Evolutionary conservation across 2,888 invertebrate genomes (phyloP).

Genomic region (Andricus quercusramuli): DNA sequence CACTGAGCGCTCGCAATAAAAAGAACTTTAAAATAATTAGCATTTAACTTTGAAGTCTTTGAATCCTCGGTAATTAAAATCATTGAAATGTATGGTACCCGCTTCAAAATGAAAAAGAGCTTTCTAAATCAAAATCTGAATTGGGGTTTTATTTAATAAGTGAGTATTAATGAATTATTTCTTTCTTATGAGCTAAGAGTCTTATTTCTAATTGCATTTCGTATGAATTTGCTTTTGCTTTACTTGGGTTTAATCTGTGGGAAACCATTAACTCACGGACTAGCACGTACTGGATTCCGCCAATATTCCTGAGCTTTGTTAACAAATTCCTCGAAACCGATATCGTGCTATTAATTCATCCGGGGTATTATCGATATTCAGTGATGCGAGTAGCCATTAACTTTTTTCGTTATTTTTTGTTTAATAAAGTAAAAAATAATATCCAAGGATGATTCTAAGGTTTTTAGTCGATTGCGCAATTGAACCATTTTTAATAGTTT

Average conservation of each 20-base stretch:
- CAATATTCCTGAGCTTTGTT: constrained; percentile 1
- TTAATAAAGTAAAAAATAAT: too few relatives aligned
- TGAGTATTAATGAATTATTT: neutral
- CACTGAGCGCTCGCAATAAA: too few relatives aligned
- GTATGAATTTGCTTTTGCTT: neutral
- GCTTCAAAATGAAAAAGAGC: neutral
- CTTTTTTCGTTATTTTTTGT: too few relatives aligned
- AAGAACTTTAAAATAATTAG: too few relatives aligned
- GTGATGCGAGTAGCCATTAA: neutral
- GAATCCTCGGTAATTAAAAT: neutral
- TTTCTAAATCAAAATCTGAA: neutral
- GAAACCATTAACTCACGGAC: neutral
- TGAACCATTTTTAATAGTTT: too few relatives aligned
- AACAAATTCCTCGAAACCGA: neutral
- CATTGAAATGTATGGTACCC: neutral
- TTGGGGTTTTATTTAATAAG: neutral
- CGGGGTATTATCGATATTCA: neutral
- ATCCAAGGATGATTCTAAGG: too few relatives aligned
- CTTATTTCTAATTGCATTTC: neutral
- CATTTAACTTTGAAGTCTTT: neutral
- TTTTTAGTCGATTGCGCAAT: too few relatives aligned
- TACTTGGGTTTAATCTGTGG: neutral
- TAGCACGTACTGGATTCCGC: neutral
- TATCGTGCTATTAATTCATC: neutral
- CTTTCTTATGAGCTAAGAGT: neutral